Evolutionary conservation across 2,888 invertebrate genomes (phyloP).

Genomic region (Drosophila subsilvestris): DNA sequence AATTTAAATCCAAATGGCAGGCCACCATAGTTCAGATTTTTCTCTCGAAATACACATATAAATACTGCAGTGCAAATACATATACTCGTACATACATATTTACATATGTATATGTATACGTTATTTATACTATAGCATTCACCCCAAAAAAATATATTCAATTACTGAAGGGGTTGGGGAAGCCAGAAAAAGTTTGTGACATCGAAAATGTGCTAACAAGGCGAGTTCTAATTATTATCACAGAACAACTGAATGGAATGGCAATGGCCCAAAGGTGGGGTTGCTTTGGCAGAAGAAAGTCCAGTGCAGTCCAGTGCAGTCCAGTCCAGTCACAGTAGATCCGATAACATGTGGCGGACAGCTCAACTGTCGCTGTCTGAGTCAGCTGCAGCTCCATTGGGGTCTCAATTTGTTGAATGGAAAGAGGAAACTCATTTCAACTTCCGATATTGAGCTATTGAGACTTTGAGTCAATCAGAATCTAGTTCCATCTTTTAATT

Average conservation of each 20-base stretch:
- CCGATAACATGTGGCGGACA: constrained; percentile 18
- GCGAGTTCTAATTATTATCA: constrained; percentile 24
- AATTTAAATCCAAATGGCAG: constrained; percentile 54
- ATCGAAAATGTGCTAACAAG: constrained; percentile 37
- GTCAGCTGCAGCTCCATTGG: constrained; percentile 1
- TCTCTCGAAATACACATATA: background rate
- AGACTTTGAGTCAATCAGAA: background rate
- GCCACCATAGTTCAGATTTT: constrained; percentile 30
- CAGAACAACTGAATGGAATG: background rate
- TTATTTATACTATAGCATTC: background rate
- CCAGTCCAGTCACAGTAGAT: constrained; percentile 4
- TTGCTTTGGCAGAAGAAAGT: background rate
- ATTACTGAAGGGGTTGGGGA: constrained; percentile 13
- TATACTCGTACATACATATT: background rate
- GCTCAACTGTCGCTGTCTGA: background rate
- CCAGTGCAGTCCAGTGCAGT: background rate
- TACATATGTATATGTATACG: background rate
- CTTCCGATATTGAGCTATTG: background rate
- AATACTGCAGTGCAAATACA: background rate
- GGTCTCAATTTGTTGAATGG: background rate
- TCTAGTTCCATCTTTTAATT: background rate
- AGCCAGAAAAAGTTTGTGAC: constrained; percentile 21
- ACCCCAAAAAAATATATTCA: constrained; percentile 33
- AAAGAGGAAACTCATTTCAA: background rate
- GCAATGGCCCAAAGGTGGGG: background rate